phyloP scores from a whole-genome alignment of 2,113 vertebrate genomes.

The Pyrgilauda ruficollis region DNA sequence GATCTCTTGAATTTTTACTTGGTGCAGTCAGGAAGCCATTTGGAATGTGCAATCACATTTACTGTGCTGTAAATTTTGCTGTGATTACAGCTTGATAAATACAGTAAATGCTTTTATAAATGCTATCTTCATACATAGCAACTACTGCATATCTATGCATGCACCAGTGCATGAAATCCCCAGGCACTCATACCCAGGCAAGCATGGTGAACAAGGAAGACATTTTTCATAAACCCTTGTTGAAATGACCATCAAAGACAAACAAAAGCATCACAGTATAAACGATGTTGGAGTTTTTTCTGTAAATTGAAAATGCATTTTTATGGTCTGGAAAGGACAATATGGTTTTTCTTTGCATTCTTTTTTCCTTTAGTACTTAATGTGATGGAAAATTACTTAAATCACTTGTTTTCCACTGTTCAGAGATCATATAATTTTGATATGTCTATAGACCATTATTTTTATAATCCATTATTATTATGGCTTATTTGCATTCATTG shows the following conservation, averaged over 20 bases:
- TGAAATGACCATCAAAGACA: neutral
- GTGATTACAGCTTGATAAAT: neutral
- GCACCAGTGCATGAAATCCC: neutral
- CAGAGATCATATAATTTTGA: neutral
- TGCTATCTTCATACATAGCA: neutral
- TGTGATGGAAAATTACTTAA: neutral
- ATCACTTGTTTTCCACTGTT: neutral
- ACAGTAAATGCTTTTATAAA: neutral
- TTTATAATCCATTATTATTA: neutral
- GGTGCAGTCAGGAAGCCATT: neutral
- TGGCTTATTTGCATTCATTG: neutral
- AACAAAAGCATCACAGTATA: neutral
- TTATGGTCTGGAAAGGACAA: neutral
- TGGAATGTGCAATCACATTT: neutral
- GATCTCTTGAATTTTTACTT: neutral
- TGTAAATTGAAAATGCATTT: neutral
- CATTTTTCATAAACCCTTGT: neutral
- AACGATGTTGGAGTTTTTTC: neutral
- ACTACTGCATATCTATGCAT: rapidly evolving
- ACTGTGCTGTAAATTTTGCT: neutral
- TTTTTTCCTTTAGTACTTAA: neutral
- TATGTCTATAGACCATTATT: neutral
- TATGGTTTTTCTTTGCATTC: neutral
- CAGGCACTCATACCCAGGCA: too few relatives aligned
- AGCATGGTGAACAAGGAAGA: neutral